Evolutionary conservation across 2,888 invertebrate species (phyloP).

Genomic region (Phytoseiulus persimilis): DNA sequence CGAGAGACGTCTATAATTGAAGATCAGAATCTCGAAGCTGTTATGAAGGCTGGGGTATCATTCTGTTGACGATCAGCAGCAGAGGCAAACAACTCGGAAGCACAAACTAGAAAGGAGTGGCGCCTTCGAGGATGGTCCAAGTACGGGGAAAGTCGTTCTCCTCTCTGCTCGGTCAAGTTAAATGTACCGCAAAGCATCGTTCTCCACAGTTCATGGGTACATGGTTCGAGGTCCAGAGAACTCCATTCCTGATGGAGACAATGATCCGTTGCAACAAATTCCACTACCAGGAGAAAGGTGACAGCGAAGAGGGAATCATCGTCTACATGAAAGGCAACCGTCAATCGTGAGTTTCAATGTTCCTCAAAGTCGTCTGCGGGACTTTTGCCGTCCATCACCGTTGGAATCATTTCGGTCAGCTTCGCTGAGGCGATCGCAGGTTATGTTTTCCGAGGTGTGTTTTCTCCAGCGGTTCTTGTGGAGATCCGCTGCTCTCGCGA

Average conservation of each 20-base stretch:
- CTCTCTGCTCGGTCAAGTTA: not conserved
- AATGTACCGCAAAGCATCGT: not conserved
- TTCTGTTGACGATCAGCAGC: too few species aligned
- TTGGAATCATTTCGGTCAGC: not conserved
- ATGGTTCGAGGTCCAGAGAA: conserved; percentile 24
- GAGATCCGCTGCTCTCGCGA: not conserved
- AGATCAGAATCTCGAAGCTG: too few species aligned
- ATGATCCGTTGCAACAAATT: conserved; percentile 37
- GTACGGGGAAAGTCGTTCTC: too few species aligned
- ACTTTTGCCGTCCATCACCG: not conserved
- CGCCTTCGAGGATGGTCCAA: too few species aligned
- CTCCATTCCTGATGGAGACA: conserved; percentile 31
- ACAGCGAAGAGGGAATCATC: conserved; percentile 33
- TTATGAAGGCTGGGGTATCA: too few species aligned
- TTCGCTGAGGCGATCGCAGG: too few species aligned
- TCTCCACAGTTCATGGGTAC: conserved; percentile 33
- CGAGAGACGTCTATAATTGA: too few species aligned
- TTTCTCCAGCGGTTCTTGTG: not conserved
- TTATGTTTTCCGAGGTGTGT: not conserved
- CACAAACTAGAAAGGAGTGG: too few species aligned
- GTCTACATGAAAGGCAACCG: conserved; percentile 37
- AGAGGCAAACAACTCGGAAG: too few species aligned
- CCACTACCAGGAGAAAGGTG: conserved; percentile 33
- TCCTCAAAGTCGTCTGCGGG: not conserved
- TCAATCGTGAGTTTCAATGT: conserved; percentile 12